These are phyloP conservation scores for Rhorus exstirpatorius DNA, from an alignment of 2,888 invertebrate genomes.

Conservation along the genomic window DNA sequence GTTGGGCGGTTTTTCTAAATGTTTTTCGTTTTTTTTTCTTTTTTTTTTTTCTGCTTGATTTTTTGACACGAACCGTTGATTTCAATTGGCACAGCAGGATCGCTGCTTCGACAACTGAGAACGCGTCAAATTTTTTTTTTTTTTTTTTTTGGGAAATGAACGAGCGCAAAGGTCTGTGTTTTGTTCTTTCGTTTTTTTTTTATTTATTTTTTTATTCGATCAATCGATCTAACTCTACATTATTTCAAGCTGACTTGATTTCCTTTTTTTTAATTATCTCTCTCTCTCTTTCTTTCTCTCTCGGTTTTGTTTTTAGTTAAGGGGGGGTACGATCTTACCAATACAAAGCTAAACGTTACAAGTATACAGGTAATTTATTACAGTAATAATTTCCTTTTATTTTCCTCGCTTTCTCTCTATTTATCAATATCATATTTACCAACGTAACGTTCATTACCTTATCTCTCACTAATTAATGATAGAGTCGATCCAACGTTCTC, in stretches of 20 bases:
- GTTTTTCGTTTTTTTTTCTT: constrained; percentile 24
- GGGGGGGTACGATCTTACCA: constrained; percentile 82
- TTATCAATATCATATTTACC: constrained; percentile 79
- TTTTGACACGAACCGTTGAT: background rate
- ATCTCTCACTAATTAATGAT: constrained; percentile 83
- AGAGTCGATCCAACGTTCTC: constrained; percentile 79
- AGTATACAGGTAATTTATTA: constrained; percentile 85
- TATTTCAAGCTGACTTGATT: constrained; percentile 49
- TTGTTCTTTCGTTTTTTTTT: constrained; percentile 67
- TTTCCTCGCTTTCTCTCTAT: constrained; percentile 74
- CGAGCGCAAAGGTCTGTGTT: constrained; percentile 82
- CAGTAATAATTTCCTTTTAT: constrained; percentile 82
- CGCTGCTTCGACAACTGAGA: constrained; percentile 47
- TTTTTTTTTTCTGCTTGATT: background rate
- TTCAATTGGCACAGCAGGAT: constrained; percentile 28
- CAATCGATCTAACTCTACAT: constrained; percentile 50
- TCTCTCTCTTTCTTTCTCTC: constrained; percentile 5
- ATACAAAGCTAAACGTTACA: constrained; percentile 86
- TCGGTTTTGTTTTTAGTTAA: background rate
- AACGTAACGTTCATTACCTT: constrained; percentile 82
- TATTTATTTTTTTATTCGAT: constrained; percentile 65
- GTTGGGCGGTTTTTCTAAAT: background rate
- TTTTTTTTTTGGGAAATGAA: constrained; percentile 73
- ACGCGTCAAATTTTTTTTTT: constrained; percentile 56
- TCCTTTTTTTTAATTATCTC: constrained; percentile 46